Evolutionary conservation across 2,888 invertebrate genomes (phyloP), one percentile per base, ranked within the genome.

Genomic region (Punctoribates punctum): DNA sequence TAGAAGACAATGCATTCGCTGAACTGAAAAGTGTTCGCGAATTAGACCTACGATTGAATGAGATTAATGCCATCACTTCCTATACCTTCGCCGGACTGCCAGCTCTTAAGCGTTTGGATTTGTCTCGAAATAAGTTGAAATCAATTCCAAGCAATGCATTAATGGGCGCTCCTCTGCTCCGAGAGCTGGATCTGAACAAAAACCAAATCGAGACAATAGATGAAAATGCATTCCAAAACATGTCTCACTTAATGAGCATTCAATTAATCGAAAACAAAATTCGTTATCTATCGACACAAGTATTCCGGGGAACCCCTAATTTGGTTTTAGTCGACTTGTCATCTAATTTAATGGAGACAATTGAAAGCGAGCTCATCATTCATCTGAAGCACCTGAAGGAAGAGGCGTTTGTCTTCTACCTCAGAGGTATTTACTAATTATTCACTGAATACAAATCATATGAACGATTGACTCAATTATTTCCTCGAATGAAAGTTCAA

Each of bases 1-100:
- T 72, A 8, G 72, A 72, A 72, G 72, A 72, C 72, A 72, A 72
- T 48, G 48, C 72, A 15, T 72, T 72, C 48, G 25, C 42, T 72
- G 48, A 13, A 46, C 72, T 72, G 11, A 72, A 46, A 23, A 48
- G 48, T 72, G 5, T 72, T 11, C 46, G 23, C 25, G 72, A 72
- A 48, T 20, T 72, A n/a, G 72, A 72, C 23, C 48, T 72, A 1
- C 23, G 72, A 72, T 25, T 48, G 46, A 72, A 72, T 72, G 48
- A 25, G n/a, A 72, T 72, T 11, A 25, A 20, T 17, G 25, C 6
- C 13, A 72, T 72, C 48, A 72, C 46, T 48, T 46, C 46, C 25
- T 6, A 4, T 1, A 48, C 72, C 9, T 72, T 72, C 15, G 15
- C 11, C 4, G 72, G 72, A 15, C 72, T 72, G 9, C 0, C 23